phyloP scores from a whole-genome alignment of 2,113 vertebrate genomes.

The Phycodurus eques region DNA sequence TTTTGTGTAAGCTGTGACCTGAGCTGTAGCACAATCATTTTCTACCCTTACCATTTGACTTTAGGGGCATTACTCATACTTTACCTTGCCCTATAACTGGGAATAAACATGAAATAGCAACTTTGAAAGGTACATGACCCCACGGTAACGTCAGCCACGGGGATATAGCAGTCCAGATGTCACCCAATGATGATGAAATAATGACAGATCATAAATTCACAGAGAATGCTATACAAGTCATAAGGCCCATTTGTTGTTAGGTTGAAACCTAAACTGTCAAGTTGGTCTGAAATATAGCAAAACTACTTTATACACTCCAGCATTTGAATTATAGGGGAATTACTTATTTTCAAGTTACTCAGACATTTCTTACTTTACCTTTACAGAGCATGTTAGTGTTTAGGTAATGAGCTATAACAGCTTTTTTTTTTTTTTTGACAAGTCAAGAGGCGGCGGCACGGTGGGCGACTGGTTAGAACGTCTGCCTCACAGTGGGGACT shows the following conservation, averaged over 20 bases:
- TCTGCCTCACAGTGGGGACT: no score
- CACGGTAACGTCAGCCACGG: slow-evolving; percentile 16
- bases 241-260: slow-evolving; percentile 36
- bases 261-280: slow-evolving; percentile 33
- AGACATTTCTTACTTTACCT: no score
- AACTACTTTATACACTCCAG: background rate
- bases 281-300: slow-evolving; percentile 39
- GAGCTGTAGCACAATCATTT: slow-evolving; percentile 5
- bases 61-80: slow-evolving; percentile 34
- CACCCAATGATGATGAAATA: slow-evolving; percentile 45
- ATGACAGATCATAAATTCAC: slow-evolving; percentile 44
- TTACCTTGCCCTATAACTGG: slow-evolving; percentile 35
- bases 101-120: slow-evolving; percentile 48
- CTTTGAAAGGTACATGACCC: slow-evolving; percentile 36
- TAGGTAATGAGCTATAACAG: no score
- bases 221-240: slow-evolving; percentile 34
- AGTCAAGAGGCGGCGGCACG: no score
- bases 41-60: slow-evolving; percentile 23
- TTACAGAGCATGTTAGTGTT: no score
- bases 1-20: slow-evolving; percentile 8
- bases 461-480: no score
- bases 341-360: no score
- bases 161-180: slow-evolving; percentile 45
- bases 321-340: background rate
- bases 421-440: no score